A percentile compares a stretch with the other conserved stretches of the same genome.
phyloP scores from a whole-genome alignment of 2,888 invertebrate genomes.

The Megamerina dolium region DNA sequence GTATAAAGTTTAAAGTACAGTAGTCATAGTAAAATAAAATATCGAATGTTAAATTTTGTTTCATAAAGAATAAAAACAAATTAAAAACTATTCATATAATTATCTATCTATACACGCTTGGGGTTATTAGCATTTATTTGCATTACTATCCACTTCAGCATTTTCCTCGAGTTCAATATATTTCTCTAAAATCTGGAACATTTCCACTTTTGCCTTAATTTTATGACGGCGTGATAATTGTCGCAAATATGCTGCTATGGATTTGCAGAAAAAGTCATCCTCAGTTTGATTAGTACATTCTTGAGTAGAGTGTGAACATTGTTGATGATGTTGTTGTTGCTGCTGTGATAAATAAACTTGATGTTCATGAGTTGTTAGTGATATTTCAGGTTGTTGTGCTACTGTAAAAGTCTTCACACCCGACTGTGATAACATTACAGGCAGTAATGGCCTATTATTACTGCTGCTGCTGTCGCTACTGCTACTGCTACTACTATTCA shows the following conservation, averaged over 20 bases:
- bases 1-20: too few relatives aligned
- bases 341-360: conserved; percentile 4
- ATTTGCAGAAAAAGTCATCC: conserved; percentile 44
- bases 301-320: background rate
- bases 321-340: conserved; percentile 4
- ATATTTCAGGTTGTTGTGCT: background rate
- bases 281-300: conserved; percentile 28
- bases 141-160: too few relatives aligned
- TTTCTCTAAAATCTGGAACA: conserved; percentile 45
- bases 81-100: too few relatives aligned
- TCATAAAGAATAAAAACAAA: too few relatives aligned
- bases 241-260: conserved; percentile 39
- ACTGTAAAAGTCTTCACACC: conserved; percentile 9
- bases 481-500: too few relatives aligned
- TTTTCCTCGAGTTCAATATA: conserved; percentile 41
- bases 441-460: conserved; percentile 3
- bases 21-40: too few relatives aligned
- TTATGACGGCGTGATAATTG: conserved; percentile 43
- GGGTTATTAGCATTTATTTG: too few relatives aligned
- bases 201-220: conserved; percentile 46
- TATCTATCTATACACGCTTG: too few relatives aligned
- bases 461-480: too few relatives aligned
- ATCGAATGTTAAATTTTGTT: too few relatives aligned
- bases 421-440: conserved; percentile 10
- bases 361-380: background rate